Percentiles rank a stretch among this genome's conserved stretches.
phyloP scores from a whole-genome alignment of 1,140 invertebrate species.

The Xylocopa sonorina region DNA sequence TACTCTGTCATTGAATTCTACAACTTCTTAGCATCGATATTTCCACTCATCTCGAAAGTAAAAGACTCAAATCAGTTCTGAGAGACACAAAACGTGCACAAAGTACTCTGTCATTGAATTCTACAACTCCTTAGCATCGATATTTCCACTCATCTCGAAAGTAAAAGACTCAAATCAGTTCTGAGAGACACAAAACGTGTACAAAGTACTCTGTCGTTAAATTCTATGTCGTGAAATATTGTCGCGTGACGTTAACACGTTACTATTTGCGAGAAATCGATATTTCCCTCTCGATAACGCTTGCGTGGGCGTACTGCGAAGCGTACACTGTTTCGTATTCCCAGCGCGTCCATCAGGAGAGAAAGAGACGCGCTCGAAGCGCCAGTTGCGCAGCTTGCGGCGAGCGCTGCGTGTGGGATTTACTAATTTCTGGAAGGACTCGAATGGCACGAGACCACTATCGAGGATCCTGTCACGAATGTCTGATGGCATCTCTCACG shows the following conservation, averaged over 20 bases:
- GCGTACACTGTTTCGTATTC: constrained; percentile 62
- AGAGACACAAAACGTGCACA: too few species aligned
- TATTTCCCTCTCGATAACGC: constrained; percentile 33
- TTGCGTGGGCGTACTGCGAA: constrained; percentile 37
- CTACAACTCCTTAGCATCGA: too few species aligned
- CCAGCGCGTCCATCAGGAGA: constrained; percentile 48
- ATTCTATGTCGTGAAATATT: neutral
- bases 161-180: too few species aligned
- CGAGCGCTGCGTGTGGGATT: constrained; percentile 56
- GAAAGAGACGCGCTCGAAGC: constrained; percentile 48
- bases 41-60: too few species aligned
- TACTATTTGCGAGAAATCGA: constrained; percentile 34
- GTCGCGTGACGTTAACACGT: constrained; percentile 22
- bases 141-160: too few species aligned
- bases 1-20: too few species aligned
- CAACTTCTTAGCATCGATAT: too few species aligned
- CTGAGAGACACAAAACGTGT: too few species aligned
- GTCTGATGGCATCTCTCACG: constrained; percentile 58
- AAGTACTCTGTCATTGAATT: too few species aligned
- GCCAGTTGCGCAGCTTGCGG: constrained; percentile 52
- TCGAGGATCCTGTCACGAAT: constrained; percentile 62
- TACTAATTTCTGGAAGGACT: constrained; percentile 65
- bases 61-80: too few species aligned
- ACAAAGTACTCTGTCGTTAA: neutral
- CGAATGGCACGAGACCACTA: constrained; percentile 58